Evolutionary conservation across 2,888 invertebrate genomes (phyloP).

Genomic region (Strigamia crassipes): DNA sequence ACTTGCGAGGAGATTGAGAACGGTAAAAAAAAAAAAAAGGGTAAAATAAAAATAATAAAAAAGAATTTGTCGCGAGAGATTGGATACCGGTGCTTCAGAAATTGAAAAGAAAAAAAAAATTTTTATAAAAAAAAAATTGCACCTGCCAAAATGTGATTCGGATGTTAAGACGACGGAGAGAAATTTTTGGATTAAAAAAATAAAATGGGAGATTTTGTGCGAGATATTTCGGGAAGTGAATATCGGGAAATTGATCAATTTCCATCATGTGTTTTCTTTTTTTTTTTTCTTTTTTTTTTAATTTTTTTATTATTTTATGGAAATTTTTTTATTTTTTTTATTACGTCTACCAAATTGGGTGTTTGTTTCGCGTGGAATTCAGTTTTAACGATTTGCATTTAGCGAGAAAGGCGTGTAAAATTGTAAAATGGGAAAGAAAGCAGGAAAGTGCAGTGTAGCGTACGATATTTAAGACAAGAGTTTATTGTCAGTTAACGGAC

Average conservation of each 20-base stretch:
- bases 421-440: not conserved
- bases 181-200: too few species aligned
- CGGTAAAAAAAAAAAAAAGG: too few species aligned
- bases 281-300: not conserved
- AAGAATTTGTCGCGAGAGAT: too few species aligned
- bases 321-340: not conserved
- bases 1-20: too few species aligned
- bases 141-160: too few species aligned
- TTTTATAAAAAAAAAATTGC: too few species aligned
- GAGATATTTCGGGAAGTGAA: not conserved
- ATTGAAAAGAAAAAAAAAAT: too few species aligned
- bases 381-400: not conserved
- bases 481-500: not conserved
- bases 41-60: too few species aligned
- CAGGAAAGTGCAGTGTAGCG: not conserved
- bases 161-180: too few species aligned
- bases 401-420: not conserved
- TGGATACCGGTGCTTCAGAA: too few species aligned
- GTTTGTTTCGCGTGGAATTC: not conserved
- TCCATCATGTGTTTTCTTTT: not conserved
- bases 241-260: not conserved
- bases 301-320: too few species aligned
- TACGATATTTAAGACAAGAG: not conserved
- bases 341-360: not conserved
- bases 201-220: too few species aligned